These are phyloP conservation scores for Drosophila jambulina DNA, from an alignment of 1,140 invertebrate genomes.

Conservation along the genomic window DNA sequence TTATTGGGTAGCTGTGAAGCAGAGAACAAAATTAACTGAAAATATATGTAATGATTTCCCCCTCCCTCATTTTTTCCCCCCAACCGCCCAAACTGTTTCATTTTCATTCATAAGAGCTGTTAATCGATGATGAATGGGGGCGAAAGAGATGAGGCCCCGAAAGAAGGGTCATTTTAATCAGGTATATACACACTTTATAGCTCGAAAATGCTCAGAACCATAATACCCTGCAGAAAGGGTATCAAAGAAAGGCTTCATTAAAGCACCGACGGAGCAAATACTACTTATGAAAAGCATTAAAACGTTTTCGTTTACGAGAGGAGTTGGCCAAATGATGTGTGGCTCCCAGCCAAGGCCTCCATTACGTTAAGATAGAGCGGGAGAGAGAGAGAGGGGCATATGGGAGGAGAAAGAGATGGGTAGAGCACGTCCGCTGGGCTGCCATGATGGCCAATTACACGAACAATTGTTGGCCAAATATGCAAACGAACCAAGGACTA, in stretches of 20 bases:
- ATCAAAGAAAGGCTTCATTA: slow-evolving; percentile 26
- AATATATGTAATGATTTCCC: slow-evolving; percentile 39
- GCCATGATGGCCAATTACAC: slow-evolving; percentile 80
- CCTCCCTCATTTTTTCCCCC: neutral
- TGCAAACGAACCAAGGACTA: slow-evolving; percentile 54
- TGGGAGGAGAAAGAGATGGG: neutral
- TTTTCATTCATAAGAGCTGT: slow-evolving; percentile 71
- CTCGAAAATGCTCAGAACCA: neutral
- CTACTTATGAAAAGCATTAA: slow-evolving; percentile 75
- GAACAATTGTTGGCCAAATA: slow-evolving; percentile 73
- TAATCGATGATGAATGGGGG: slow-evolving; percentile 56
- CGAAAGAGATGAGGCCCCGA: neutral
- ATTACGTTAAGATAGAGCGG: slow-evolving; percentile 32
- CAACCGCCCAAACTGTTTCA: neutral
- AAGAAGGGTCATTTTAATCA: no score
- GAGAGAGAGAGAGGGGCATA: neutral
- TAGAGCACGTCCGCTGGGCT: slow-evolving; percentile 15
- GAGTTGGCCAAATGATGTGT: slow-evolving; percentile 74
- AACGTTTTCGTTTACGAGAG: slow-evolving; percentile 81
- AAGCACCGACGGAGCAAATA: slow-evolving; percentile 33
- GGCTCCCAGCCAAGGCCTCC: slow-evolving; percentile 36
- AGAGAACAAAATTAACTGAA: slow-evolving; percentile 56
- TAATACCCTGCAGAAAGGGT: neutral
- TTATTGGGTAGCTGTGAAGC: slow-evolving; percentile 48
- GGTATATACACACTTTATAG: neutral